phyloP scores from a whole-genome alignment of 2,113 vertebrate species.

The Xenus cinereus region DNA sequence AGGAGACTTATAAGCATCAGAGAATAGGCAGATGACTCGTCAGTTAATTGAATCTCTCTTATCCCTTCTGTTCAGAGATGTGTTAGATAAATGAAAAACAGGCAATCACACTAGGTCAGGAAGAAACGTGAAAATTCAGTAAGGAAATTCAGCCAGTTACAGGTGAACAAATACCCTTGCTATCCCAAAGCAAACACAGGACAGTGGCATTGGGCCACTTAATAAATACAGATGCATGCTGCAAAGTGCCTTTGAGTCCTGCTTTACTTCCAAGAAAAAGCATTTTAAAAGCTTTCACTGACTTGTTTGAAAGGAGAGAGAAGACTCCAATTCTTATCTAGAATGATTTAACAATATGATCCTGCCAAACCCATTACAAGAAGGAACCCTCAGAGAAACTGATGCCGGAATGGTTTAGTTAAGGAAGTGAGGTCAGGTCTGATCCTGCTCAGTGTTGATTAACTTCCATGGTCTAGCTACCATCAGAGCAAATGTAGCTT shows the following conservation, averaged over 20 bases:
- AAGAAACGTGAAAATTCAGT: background rate
- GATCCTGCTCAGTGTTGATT: background rate
- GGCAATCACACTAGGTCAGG: background rate
- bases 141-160: background rate
- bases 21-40: background rate
- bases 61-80: background rate
- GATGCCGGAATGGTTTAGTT: background rate
- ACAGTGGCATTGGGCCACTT: background rate
- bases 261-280: background rate
- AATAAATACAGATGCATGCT: background rate
- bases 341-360: background rate
- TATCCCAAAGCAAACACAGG: background rate
- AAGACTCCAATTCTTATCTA: background rate
- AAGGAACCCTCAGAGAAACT: background rate
- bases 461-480: background rate
- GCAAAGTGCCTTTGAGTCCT: background rate
- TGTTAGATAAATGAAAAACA: background rate
- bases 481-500: background rate
- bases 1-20: background rate
- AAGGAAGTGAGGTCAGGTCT: background rate
- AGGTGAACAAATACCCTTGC: background rate
- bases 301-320: background rate
- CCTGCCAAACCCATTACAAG: background rate
- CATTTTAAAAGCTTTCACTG: background rate
- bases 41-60: background rate